These are phyloP conservation scores for Camptogramma bilineatum DNA, from an alignment of 2,888 invertebrate genomes.

Conservation along the genomic window DNA sequence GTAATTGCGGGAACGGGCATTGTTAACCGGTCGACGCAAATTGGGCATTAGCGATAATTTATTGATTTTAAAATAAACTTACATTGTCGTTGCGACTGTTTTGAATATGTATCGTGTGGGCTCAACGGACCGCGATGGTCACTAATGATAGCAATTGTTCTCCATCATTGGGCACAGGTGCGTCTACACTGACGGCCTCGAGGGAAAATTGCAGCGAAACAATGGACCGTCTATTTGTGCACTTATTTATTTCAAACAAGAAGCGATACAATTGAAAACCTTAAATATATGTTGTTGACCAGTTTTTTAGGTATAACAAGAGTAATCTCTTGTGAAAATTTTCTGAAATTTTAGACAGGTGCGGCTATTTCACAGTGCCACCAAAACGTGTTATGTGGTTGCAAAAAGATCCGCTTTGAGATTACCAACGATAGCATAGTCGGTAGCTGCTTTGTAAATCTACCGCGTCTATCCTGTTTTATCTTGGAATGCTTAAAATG, in stretches of 20 bases:
- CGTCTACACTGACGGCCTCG: conserved; percentile 49
- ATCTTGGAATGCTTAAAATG: conserved; percentile 18
- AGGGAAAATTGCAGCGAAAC: conserved; percentile 47
- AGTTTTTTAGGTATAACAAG: not conserved
- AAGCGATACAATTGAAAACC: conserved; percentile 21
- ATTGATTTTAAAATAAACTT: conserved; percentile 81
- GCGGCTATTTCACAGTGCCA: conserved; percentile 26
- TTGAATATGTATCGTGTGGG: conserved; percentile 82
- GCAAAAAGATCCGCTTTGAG: conserved; percentile 41
- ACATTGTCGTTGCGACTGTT: conserved; percentile 76
- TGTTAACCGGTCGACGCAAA: conserved; percentile 83
- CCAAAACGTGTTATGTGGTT: conserved; percentile 33
- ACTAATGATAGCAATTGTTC: conserved; percentile 83
- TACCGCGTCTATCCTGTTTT: conserved; percentile 33
- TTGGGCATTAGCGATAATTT: conserved; percentile 85
- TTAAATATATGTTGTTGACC: not conserved
- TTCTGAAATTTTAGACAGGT: conserved; percentile 15
- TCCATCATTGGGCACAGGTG: conserved; percentile 80
- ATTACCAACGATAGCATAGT: conserved; percentile 37
- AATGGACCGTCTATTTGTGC: conserved; percentile 28
- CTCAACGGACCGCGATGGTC: conserved; percentile 67
- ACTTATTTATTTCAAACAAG: conserved; percentile 21
- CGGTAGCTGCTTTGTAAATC: conserved; percentile 43
- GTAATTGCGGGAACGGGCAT: conserved; percentile 85
- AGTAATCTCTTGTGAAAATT: not conserved